phyloP scores from a whole-genome alignment of 2,113 vertebrate genomes.

The Emberiza fucata region DNA sequence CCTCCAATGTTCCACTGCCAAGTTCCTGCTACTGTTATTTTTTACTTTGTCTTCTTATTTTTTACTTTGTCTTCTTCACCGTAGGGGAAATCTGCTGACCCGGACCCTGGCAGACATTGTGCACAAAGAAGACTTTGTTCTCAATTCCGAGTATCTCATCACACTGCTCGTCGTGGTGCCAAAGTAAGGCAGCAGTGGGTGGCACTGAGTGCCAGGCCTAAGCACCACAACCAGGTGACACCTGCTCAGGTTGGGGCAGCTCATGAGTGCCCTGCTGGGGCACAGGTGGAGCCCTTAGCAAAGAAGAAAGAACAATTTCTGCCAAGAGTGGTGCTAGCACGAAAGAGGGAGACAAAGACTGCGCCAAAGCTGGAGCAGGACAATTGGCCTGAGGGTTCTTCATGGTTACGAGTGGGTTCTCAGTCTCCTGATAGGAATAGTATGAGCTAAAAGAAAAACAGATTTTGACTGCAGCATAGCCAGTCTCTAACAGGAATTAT shows the following conservation, averaged over 20 bases:
- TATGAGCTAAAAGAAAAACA: neutral
- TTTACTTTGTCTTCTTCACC: neutral
- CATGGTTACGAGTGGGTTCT: neutral
- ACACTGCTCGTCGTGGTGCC: slow-evolving; percentile 89
- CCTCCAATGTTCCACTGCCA: neutral
- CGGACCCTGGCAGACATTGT: slow-evolving; percentile 83
- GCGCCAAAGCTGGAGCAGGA: neutral
- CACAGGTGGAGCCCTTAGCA: neutral
- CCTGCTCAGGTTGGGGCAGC: neutral
- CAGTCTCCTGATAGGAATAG: neutral
- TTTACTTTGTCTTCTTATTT: neutral
- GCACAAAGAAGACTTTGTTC: slow-evolving; percentile 89
- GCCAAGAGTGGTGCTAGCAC: neutral
- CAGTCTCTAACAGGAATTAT: neutral
- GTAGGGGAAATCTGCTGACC: slow-evolving; percentile 85
- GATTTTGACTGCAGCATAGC: neutral
- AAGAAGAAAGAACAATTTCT: neutral
- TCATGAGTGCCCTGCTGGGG: neutral
- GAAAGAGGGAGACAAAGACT: neutral
- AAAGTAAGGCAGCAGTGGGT: slow-evolving; percentile 75
- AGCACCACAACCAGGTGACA: fast-evolving
- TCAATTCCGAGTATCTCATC: slow-evolving; percentile 91
- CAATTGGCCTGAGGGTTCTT: neutral
- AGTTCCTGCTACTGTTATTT: neutral
- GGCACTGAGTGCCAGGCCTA: neutral